Evolutionary conservation across 2,113 vertebrate genomes (phyloP), one percentile per base, ranked within the genome.

Genomic region (Tapirus terrestris): DNA sequence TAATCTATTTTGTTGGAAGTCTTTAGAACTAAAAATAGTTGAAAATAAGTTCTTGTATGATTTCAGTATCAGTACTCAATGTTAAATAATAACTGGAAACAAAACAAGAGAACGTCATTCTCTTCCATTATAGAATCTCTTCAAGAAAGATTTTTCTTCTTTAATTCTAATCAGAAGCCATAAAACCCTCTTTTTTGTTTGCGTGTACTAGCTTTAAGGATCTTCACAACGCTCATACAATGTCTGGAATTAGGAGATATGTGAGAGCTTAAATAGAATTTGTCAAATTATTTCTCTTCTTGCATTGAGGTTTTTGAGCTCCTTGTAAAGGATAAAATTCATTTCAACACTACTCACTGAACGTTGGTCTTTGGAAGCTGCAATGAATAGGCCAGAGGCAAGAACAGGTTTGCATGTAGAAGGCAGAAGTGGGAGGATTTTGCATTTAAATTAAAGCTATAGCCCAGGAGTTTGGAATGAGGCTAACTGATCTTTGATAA

Each of bases 81-180:
- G 65, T 45, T 75, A 95, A 76, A 73, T 65, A 88, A 72, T 61
- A 91, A 95, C 39, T 61, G 27, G 2, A 6, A 92, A 77, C 5
- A 16, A 70, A 95, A 83, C 11, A 79, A 39, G 33, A 76, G 58
- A 80, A 45, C 0, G 18, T 63, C 12, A 36, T 53, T 88, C 53
- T 58, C 77, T 80, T 76, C 76, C 43, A 61, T 70, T 94, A 65
- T 43, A 93, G 96, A 96, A 95, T 96, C 29, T 70, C 51, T 96
- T 84, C 8, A 60, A 91, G 51, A 77, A 80, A 95, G n/a, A 6
- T 60, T 97, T 97, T 96, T 81, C 45, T 80, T 90, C 33, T 75
- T 89, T 96, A 86, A 89, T 93, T 97, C n/a, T 86, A 96, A 83
- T 86, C 51, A 91, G 56, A 96, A 95, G 63, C 16, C 23, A 94